These are phyloP conservation scores for Tragulus kanchil DNA, from an alignment of 2,113 vertebrate species.

Conservation along the genomic window DNA sequence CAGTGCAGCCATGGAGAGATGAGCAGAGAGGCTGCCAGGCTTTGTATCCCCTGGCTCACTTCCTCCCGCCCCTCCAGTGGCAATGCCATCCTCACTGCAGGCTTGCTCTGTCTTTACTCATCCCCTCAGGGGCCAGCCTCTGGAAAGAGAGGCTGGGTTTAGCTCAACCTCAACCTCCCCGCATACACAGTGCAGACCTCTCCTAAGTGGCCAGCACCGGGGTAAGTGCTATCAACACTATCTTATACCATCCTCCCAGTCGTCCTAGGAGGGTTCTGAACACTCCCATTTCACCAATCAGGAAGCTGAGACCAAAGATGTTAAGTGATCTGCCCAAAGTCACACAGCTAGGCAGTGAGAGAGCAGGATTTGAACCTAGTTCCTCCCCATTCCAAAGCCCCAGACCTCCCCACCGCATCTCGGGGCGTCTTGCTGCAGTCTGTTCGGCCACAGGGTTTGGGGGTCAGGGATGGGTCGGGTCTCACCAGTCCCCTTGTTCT, in stretches of 20 bases:
- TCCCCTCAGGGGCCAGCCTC: background rate
- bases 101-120: background rate
- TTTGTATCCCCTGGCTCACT: background rate
- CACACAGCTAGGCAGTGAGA: background rate
- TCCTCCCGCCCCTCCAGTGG: background rate
- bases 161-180: background rate
- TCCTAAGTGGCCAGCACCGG: background rate
- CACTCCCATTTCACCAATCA: background rate
- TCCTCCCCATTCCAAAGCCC: background rate
- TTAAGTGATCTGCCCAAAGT: background rate
- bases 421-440: background rate
- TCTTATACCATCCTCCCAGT: background rate
- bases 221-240: background rate
- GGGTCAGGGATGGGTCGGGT: background rate
- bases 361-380: background rate
- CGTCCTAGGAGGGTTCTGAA: background rate
- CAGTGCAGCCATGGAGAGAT: background rate
- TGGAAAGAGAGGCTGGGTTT: background rate
- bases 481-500: background rate
- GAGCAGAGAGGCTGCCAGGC: background rate
- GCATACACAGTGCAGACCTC: background rate
- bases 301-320: background rate
- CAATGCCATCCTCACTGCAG: background rate
- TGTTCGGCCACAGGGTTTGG: background rate
- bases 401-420: background rate